Evolutionary conservation across 2,113 vertebrate genomes (phyloP).

Genomic region (Phalacrocorax carbo): DNA sequence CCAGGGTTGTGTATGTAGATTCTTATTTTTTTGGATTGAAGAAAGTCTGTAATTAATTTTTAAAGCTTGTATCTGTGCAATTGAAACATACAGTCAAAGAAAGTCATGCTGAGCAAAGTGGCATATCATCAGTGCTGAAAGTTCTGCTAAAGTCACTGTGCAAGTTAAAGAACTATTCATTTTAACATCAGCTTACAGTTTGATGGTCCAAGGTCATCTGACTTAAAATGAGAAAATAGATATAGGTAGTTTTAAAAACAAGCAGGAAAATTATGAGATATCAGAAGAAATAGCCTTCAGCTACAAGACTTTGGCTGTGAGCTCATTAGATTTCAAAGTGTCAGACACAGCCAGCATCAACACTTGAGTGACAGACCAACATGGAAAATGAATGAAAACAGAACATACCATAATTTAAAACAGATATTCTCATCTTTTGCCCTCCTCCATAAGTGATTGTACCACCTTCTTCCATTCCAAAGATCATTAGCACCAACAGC

Average conservation of each 20-base stretch:
- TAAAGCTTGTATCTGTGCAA: not conserved
- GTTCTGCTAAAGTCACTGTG: not conserved
- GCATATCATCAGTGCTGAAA: not conserved
- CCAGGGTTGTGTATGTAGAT: not conserved
- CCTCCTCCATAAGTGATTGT: not conserved
- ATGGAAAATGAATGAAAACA: not conserved
- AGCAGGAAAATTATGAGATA: not conserved
- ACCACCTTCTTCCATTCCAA: not conserved
- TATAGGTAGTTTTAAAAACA: not conserved
- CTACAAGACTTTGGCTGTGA: not conserved
- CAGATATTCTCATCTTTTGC: not conserved
- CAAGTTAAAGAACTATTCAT: not conserved
- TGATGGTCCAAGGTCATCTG: not conserved
- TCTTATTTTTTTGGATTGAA: not conserved
- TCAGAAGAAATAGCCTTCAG: not conserved
- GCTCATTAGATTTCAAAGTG: not conserved
- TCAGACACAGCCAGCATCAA: constrained; percentile 8
- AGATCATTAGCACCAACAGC: not conserved
- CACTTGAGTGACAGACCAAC: not conserved
- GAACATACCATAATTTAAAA: not conserved
- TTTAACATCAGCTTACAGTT: not conserved
- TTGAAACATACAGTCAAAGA: not conserved
- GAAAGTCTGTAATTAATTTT: not conserved
- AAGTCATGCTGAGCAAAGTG: not conserved
- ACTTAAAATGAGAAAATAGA: constrained; percentile 13